Conservation (phyloP, 2,888 invertebrate genomes). For the Furcula furcula region DNA sequence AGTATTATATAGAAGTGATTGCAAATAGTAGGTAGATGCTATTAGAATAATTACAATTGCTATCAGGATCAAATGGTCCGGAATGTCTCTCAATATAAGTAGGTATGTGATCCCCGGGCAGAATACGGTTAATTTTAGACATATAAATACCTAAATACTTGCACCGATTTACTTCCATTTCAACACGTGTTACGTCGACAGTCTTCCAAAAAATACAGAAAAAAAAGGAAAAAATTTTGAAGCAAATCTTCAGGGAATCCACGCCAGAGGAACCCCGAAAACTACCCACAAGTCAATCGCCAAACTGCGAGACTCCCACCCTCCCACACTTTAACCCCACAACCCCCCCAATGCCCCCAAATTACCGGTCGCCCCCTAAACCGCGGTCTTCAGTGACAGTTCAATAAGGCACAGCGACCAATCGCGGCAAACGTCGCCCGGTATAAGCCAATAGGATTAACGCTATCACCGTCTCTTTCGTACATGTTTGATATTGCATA, state of each 20-base stretch:
- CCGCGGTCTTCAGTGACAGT: constrained; percentile 79
- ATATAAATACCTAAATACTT: too few species aligned
- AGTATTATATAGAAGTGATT: too few species aligned
- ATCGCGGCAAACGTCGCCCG: constrained; percentile 79
- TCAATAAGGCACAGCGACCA: constrained; percentile 80
- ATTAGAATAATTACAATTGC: too few species aligned
- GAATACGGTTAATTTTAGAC: too few species aligned
- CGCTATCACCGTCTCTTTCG: constrained; percentile 57
- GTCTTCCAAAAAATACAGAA: too few species aligned
- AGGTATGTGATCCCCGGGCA: too few species aligned
- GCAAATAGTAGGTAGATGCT: too few species aligned
- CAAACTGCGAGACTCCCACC: constrained; percentile 68
- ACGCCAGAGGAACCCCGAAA: constrained; percentile 67
- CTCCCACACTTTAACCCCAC: constrained; percentile 39
- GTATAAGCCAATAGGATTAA: constrained; percentile 82
- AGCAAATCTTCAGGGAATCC: constrained; percentile 25
- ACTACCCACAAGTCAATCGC: constrained; percentile 81
- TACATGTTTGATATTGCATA: constrained; percentile 21
- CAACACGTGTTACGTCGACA: too few species aligned
- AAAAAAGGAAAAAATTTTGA: too few species aligned
- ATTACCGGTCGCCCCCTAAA: constrained; percentile 76
- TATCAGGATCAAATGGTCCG: too few species aligned
- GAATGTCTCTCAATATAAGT: too few species aligned
- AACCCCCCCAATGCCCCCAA: constrained; percentile 64
- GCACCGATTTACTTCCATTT: too few species aligned